phyloP scores from a whole-genome alignment of 1,140 invertebrate species.

The Stegodyphus mimosarum region DNA sequence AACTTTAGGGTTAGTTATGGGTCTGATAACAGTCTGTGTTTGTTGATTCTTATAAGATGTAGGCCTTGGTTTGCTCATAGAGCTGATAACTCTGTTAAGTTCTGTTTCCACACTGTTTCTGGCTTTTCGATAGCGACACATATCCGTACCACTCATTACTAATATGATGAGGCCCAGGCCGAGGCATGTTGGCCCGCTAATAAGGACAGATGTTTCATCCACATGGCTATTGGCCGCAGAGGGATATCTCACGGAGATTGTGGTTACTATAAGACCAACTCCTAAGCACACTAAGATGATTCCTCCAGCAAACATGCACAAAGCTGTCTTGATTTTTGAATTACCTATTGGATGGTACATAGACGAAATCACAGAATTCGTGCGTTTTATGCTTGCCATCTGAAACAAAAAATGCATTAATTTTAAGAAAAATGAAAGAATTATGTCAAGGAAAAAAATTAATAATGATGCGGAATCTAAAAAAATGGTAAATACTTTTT shows the following conservation, averaged over 20 bases:
- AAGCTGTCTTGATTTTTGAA: slow-evolving; percentile 42
- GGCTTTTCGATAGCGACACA: slow-evolving; percentile 34
- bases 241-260: not conserved
- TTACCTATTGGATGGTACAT: slow-evolving; percentile 56
- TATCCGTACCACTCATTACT: slow-evolving; percentile 30
- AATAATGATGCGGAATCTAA: no score
- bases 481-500: no score
- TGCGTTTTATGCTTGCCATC: slow-evolving; percentile 18
- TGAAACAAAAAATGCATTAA: not conserved
- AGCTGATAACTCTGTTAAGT: slow-evolving; percentile 36
- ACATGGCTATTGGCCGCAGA: slow-evolving; percentile 15
- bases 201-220: slow-evolving; percentile 45
- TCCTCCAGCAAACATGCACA: slow-evolving; percentile 42
- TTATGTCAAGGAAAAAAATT: no score
- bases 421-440: no score
- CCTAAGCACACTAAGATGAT: slow-evolving; percentile 37
- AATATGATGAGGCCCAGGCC: slow-evolving; percentile 14
- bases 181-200: slow-evolving; percentile 41
- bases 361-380: slow-evolving; percentile 45
- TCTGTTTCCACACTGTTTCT: slow-evolving; percentile 34
- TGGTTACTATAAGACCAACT: slow-evolving; percentile 27
- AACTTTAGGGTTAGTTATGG: slow-evolving; percentile 27
- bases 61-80: slow-evolving; percentile 18
- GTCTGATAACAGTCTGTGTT: not conserved
- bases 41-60: not conserved